phyloP scores from a whole-genome alignment of 2,113 vertebrate species.

The Plestiodon gilberti region DNA sequence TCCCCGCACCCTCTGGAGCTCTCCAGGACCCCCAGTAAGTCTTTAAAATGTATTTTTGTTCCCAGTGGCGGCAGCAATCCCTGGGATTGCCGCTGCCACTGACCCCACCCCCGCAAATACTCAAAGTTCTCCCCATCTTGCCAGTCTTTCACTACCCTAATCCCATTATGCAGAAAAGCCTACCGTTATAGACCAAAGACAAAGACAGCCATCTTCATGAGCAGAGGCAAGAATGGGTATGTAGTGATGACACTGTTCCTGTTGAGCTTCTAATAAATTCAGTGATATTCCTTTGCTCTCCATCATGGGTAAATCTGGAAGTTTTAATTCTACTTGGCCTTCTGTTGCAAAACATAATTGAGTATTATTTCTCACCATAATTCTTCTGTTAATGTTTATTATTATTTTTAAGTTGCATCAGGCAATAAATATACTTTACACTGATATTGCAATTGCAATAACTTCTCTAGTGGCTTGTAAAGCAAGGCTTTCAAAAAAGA shows the following conservation, averaged over 20 bases:
- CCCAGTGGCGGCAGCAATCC: no score
- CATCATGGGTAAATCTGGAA: not conserved
- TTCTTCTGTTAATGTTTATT: not conserved
- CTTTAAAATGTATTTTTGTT: no score
- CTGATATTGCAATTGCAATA: not conserved
- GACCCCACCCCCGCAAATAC: no score
- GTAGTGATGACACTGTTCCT: not conserved
- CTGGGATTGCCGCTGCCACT: no score
- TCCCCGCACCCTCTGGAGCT: no score
- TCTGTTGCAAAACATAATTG: conserved; percentile 48
- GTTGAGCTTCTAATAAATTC: not conserved
- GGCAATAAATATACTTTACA: not conserved
- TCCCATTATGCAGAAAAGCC: not conserved
- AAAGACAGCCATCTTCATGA: conserved; percentile 74
- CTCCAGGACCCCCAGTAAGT: no score
- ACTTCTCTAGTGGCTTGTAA: not conserved
- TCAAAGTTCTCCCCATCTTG: no score
- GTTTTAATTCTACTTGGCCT: not conserved
- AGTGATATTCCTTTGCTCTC: not conserved
- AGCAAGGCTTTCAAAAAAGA: not conserved
- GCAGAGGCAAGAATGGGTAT: conserved; percentile 71
- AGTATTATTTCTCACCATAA: conserved; percentile 3
- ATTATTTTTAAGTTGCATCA: not conserved
- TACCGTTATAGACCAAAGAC: conserved; percentile 74
- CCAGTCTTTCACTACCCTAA: not conserved